Evolutionary conservation across 2,113 vertebrate genomes (phyloP).

Genomic region (Saccopteryx bilineata): DNA sequence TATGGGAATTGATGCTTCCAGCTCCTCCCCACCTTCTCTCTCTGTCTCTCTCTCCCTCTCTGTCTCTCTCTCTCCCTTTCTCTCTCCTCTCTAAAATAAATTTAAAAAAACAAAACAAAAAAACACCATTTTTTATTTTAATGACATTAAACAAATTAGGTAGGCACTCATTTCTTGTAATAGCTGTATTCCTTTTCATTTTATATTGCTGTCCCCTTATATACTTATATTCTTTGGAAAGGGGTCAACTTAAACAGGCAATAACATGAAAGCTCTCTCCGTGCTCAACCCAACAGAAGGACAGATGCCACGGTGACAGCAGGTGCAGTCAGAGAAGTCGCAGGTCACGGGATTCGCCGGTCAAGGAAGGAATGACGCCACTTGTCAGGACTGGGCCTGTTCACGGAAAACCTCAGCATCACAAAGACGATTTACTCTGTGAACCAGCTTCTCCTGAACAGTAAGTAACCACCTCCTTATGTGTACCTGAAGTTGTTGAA

Average conservation of each 20-base stretch:
- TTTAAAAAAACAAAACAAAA: not conserved
- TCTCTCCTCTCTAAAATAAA: no score
- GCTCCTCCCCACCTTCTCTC: no score
- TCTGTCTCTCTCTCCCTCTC: no score
- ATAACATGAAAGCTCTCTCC: not conserved
- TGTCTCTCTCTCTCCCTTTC: no score
- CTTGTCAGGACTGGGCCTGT: not conserved
- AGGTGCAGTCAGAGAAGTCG: not conserved
- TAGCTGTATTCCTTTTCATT: not conserved
- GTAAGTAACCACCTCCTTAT: not conserved
- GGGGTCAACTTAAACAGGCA: not conserved
- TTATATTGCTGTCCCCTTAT: not conserved
- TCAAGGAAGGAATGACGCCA: not conserved
- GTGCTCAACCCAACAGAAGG: not conserved
- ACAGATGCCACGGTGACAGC: no score
- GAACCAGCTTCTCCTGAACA: not conserved
- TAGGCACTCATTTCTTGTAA: slow-evolving; percentile 35
- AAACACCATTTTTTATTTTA: slow-evolving; percentile 21
- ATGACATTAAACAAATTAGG: not conserved
- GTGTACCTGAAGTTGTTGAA: not conserved
- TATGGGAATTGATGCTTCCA: no score
- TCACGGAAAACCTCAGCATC: not conserved
- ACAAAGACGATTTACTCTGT: not conserved
- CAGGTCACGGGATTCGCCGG: not conserved
- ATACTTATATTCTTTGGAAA: not conserved